phyloP scores from a whole-genome alignment of 2,888 invertebrate genomes.

The Marasmarcha lunaedactyla region DNA sequence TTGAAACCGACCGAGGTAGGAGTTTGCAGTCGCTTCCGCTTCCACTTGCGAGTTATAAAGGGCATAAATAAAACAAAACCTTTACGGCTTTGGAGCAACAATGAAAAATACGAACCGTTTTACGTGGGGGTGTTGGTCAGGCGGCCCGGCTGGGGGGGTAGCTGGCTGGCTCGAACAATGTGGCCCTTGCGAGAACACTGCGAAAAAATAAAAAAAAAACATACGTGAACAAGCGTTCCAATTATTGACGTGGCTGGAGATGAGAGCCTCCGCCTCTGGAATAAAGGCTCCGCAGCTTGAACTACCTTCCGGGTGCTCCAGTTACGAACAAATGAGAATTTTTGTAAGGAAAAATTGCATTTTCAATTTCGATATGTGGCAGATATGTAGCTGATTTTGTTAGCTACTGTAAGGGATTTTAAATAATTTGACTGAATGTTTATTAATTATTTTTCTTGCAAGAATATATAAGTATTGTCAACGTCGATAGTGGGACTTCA shows the following conservation, averaged over 20 bases:
- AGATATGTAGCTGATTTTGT: too few species aligned
- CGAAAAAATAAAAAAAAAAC: conserved; percentile 56
- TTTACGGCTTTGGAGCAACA: conserved; percentile 68
- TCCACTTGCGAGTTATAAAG: conserved; percentile 52
- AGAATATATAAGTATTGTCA: too few species aligned
- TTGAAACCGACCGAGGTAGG: too few species aligned
- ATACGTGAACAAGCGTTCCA: conserved; percentile 62
- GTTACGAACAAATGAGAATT: conserved; percentile 3
- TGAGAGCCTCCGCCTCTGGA: conserved; percentile 29
- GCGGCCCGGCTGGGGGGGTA: conserved; percentile 26
- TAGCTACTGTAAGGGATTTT: too few species aligned
- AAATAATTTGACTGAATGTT: too few species aligned
- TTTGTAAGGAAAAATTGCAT: conserved; percentile 4
- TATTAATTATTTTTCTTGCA: too few species aligned
- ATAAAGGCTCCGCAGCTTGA: conserved; percentile 18
- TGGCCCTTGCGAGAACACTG: conserved; percentile 48
- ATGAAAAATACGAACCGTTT: conserved; percentile 70
- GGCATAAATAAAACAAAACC: conserved; percentile 66
- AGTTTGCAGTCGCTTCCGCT: conserved; percentile 22
- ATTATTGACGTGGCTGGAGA: conserved; percentile 64
- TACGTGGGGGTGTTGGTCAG: conserved; percentile 35
- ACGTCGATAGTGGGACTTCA: too few species aligned
- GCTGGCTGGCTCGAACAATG: conserved; percentile 48
- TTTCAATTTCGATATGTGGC: too few species aligned
- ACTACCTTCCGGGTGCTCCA: conserved; percentile 9